Conservation (phyloP, 2,797 vertebrate genomes). For the Chloroceryle amazona region DNA sequence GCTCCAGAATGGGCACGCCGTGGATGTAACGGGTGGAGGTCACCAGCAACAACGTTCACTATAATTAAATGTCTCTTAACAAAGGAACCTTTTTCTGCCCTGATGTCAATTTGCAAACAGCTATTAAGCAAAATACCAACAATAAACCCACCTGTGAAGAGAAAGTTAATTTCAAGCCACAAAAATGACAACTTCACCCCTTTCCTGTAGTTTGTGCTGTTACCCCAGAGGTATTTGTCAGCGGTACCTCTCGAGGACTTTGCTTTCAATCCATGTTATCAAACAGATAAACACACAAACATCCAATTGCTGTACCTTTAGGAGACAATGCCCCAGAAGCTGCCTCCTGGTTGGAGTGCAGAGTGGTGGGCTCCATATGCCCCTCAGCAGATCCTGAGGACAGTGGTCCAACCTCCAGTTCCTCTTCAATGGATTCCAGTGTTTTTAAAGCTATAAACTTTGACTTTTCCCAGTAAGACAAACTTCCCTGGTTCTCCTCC, state of each 20-base stretch:
- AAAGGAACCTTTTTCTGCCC: not conserved
- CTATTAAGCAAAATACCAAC: not conserved
- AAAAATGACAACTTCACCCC: not conserved
- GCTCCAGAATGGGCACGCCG: accelerated
- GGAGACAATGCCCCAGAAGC: not conserved
- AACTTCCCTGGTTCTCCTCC: not conserved
- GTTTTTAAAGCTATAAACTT: not conserved
- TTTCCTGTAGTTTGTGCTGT: not conserved
- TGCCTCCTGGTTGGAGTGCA: not conserved
- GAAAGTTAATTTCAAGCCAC: not conserved
- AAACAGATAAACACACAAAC: not conserved
- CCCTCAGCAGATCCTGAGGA: not conserved
- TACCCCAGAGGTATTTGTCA: not conserved
- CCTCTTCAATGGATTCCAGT: constrained; percentile 46
- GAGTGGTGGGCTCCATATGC: not conserved
- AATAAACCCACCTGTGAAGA: not conserved
- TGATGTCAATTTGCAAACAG: not conserved
- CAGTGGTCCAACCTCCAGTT: not conserved
- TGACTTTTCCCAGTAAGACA: not conserved
- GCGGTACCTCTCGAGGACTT: not conserved
- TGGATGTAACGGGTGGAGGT: accelerated
- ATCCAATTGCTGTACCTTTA: constrained; percentile 34
- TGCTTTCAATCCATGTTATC: not conserved
- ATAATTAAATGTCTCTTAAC: not conserved
- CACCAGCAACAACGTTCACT: not conserved